Base-by-base conservation (phyloP, 1,140 invertebrate genomes). In the Halyomorpha halys region DNA sequence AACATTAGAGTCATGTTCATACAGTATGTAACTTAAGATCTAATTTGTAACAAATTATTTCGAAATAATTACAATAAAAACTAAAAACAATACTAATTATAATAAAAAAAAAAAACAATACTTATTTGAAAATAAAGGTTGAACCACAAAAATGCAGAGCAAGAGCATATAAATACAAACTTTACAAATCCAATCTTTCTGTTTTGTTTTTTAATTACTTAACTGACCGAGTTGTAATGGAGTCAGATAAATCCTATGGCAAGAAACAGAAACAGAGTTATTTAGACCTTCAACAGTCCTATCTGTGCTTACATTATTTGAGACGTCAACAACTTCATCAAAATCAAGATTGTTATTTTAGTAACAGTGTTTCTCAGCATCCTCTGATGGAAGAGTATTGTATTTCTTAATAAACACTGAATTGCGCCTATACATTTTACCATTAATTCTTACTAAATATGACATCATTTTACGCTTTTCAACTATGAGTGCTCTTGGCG, bases 391-490 rank as follows among this genome's bases (percentile, higher is more conserved):
- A n/a, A n/a, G n/a, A n/a, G n/a, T n/a, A n/a, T n/a, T n/a, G n/a
- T n/a, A n/a, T n/a, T n/a, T n/a, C n/a, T n/a, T n/a, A n/a, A n/a
- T n/a, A n/a, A n/a, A 44, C 44, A 44, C 44, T 44, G 44, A 16
- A 44, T 44, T 44, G 44, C 16, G 44, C 44, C 44, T 44, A 8
- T 11, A 44, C 16, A 16, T 44, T 44, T 44, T 44, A 16, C 44
- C 44, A 44, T 44, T 44, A 44, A 44, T 44, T 44, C 44, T 44
- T 44, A 44, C 44, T 44, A 44, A 44, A 44, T 44, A 44, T 44
- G 44, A 44, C 16, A 8, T 44, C 16, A 44, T 11, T 44, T 44
- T 44, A 44, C 8, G 44, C 44, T 44, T 44, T 44, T 44, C 16
- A 44, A 44, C 16, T 11, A 44, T 44, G 44, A 44, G 44, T 44